Evolutionary conservation across 2,113 vertebrate genomes (phyloP).

Genomic region (Anhinga rufa): DNA sequence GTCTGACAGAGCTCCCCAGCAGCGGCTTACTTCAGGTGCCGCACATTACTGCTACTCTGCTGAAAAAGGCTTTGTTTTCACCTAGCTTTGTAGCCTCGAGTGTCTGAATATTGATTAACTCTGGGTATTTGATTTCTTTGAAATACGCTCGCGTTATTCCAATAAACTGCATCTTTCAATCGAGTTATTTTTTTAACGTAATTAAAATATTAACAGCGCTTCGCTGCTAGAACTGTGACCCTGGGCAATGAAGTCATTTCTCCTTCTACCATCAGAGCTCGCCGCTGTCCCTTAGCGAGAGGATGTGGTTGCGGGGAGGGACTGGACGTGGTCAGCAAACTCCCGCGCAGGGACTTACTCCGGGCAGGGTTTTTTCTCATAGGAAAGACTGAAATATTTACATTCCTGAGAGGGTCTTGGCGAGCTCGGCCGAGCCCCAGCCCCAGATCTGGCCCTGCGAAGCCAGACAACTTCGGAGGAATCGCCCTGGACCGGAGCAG

Average conservation of each 20-base stretch:
- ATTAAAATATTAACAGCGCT: slow-evolving; percentile 17
- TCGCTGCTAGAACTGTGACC: not conserved
- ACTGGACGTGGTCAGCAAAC: not conserved
- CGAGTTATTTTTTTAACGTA: not conserved
- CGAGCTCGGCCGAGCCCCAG: not conserved
- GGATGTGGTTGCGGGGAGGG: not conserved
- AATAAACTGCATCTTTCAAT: not conserved
- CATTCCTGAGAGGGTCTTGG: not conserved
- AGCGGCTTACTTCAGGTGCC: slow-evolving; percentile 62
- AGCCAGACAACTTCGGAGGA: not conserved
- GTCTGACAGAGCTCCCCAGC: slow-evolving; percentile 52
- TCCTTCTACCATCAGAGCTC: not conserved
- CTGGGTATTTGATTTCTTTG: slow-evolving; percentile 35
- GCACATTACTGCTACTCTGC: not conserved
- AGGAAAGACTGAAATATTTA: not conserved
- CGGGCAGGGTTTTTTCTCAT: not conserved
- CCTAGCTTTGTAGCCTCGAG: slow-evolving; percentile 34
- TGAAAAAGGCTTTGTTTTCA: slow-evolving; percentile 48
- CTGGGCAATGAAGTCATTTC: not conserved
- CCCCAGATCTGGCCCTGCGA: not conserved
- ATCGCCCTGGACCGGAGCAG: not conserved
- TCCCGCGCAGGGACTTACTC: not conserved
- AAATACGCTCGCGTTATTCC: not conserved
- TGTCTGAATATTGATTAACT: slow-evolving; percentile 54
- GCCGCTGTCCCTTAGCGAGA: not conserved